Conservation (phyloP, 2,113 vertebrate genomes). For the Peromyscus californicus region DNA sequence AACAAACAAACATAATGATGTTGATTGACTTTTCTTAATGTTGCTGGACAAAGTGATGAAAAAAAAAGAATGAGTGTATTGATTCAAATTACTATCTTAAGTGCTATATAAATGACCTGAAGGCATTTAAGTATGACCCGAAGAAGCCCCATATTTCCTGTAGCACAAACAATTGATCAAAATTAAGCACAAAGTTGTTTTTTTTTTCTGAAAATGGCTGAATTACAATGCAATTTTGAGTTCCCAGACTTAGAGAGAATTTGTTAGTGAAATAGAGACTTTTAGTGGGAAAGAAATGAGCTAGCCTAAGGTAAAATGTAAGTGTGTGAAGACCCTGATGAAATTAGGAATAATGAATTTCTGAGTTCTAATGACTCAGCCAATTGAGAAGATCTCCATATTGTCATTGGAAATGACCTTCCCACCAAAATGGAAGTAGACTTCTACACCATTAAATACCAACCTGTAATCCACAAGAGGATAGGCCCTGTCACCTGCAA, state of each 20-base stretch:
- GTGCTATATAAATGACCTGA: neutral
- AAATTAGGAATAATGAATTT: neutral
- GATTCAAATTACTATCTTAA: constrained; percentile 34
- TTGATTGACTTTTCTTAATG: neutral
- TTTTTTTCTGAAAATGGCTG: neutral
- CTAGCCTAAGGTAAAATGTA: neutral
- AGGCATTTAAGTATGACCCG: neutral
- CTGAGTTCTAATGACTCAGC: neutral
- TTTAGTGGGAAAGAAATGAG: neutral
- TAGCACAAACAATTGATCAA: neutral
- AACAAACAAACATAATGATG: neutral
- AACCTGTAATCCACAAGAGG: neutral
- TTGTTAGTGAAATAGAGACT: neutral
- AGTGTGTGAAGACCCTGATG: neutral
- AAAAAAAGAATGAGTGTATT: constrained; percentile 10
- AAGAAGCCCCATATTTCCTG: neutral
- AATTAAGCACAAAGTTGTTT: neutral
- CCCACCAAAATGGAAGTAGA: neutral
- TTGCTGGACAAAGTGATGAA: neutral
- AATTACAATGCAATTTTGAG: neutral
- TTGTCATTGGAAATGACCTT: neutral
- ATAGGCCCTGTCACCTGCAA: fast-evolving
- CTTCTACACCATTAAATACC: neutral
- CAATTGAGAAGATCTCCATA: neutral
- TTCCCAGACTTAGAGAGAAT: neutral